Base-by-base conservation (phyloP, 2,797 vertebrate species). In the Trematomus bernacchii region DNA sequence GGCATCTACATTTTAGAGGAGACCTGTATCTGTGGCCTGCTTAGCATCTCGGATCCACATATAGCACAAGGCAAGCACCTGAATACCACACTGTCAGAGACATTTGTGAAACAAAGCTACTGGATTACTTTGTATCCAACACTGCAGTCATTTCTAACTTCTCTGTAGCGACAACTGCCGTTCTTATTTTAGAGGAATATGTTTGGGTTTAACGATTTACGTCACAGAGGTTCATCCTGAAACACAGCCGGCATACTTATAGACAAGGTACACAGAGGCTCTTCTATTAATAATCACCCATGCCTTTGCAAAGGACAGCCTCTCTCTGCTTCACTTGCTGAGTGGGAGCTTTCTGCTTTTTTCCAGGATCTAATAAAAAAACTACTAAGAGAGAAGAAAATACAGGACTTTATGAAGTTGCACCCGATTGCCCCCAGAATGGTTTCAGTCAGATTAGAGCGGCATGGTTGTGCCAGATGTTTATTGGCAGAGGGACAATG, bases 311-410 rank as follows among this genome's bases (percentile, higher is more conserved):
- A 73, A 61, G 46, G 64, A 65, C 64, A 48, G 44, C 23, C 27
- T 79, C 44, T 51, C 82, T 76, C 72, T 68, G 42, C 57, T 84
- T 81, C 48, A 47, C 51, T 77, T 43, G 67, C 16, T 62, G 52
- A 74, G 67, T 47, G 37, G 51, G 76, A 79, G 57, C 73, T 79
- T 79, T 72, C 48, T 57, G 18, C 12, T 55, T 65, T 75, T 3
- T 3, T 61, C 84, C 90, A 90, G 71, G 78, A 85, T 79, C 75
- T 73, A 89, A 88, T 91, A 71, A 80, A 83, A 77, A 71, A 52
- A 37, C 71, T 82, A 71, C 55, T 50, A 77, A 67, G 47, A 55
- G 27, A 40, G 18, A 13, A 65, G 60, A 77, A 83, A 76, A 85
- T 52, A 40, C 52, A 50, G 30, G 65, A 70, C 71, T 85, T 85